phyloP scores from a whole-genome alignment of 1,140 invertebrate species.

The Teleopsis dalmanni region DNA sequence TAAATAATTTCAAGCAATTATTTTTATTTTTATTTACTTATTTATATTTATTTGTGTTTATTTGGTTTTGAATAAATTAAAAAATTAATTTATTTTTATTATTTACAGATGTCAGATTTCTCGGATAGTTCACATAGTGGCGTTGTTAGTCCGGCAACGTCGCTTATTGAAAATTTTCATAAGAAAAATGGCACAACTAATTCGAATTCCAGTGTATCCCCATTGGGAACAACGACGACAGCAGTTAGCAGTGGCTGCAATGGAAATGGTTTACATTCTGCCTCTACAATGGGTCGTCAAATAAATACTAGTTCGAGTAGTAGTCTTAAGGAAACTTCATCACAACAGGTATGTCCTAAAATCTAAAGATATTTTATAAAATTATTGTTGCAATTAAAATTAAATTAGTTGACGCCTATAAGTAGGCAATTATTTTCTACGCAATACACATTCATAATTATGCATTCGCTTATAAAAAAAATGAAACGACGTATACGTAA shows the following conservation, averaged over 20 bases:
- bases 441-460: too few relatives aligned
- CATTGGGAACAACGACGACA: slow-evolving; percentile 7
- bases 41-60: too few relatives aligned
- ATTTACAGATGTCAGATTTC: slow-evolving; percentile 42
- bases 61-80: too few relatives aligned
- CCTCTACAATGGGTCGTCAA: slow-evolving; percentile 22
- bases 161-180: slow-evolving; percentile 42
- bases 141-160: slow-evolving; percentile 34
- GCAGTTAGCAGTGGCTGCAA: slow-evolving; percentile 4
- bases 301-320: slow-evolving; percentile 41
- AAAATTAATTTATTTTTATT: not conserved
- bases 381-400: too few relatives aligned
- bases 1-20: too few relatives aligned
- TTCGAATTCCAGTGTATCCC: slow-evolving; percentile 1
- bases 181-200: slow-evolving; percentile 29
- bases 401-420: too few relatives aligned
- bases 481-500: too few relatives aligned
- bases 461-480: too few relatives aligned
- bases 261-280: slow-evolving; percentile 6
- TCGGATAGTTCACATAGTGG: slow-evolving; percentile 38
- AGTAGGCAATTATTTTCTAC: too few relatives aligned
- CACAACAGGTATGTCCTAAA: slow-evolving; percentile 34
- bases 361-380: too few relatives aligned
- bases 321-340: slow-evolving; percentile 45
- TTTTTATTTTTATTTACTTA: too few relatives aligned